Conservation (phyloP, 2,113 vertebrate genomes). For the Brachionichthys hirsutus region DNA sequence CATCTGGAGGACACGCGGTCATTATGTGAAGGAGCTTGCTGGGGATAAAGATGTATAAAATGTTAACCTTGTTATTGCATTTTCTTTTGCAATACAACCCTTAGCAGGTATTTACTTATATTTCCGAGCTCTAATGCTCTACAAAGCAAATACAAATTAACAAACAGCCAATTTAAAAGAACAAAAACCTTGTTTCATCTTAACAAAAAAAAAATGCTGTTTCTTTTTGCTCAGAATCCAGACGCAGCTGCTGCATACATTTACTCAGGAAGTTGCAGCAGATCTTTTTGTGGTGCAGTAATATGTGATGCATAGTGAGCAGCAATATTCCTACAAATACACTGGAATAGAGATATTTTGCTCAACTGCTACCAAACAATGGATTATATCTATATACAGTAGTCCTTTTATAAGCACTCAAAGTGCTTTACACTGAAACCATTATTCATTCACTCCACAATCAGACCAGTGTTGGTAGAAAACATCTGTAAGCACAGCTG, state of each 20-base stretch:
- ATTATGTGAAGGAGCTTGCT: slow-evolving; percentile 21
- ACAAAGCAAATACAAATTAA: neutral
- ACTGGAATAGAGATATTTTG: slow-evolving; percentile 9
- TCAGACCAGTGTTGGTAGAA: too few species aligned
- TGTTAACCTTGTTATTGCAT: too few species aligned
- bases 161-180: neutral
- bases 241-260: slow-evolving; percentile 51
- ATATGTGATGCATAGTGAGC: slow-evolving; percentile 5
- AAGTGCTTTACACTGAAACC: too few species aligned
- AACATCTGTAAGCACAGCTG: too few species aligned
- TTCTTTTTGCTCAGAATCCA: slow-evolving; percentile 15
- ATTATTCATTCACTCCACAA: too few species aligned
- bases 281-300: slow-evolving; percentile 1
- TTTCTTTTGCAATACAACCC: neutral
- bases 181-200: neutral
- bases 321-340: neutral
- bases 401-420: too few species aligned
- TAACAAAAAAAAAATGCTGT: slow-evolving; percentile 19
- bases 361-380: slow-evolving; percentile 22
- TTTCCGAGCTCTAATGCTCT: neutral
- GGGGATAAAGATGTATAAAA: neutral
- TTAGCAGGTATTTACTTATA: slow-evolving; percentile 10
- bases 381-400: too few species aligned
- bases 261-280: slow-evolving; percentile 41
- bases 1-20: slow-evolving; percentile 43